Conservation (phyloP, 1,140 invertebrate species). For the Radopholus similis region DNA sequence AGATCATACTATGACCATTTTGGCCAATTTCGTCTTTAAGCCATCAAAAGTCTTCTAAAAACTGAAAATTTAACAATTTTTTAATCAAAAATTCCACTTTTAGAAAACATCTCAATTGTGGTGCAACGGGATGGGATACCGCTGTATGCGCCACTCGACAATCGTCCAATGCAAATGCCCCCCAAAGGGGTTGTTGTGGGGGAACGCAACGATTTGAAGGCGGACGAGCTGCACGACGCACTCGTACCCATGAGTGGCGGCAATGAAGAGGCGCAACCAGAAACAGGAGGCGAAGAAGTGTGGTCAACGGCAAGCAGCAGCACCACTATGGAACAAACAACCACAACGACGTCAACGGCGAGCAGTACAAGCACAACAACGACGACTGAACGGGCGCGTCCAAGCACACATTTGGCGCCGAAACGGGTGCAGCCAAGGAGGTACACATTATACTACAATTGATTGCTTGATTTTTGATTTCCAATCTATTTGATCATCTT, state of each 20-base stretch:
- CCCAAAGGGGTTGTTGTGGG: background rate
- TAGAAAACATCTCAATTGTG: too few species aligned
- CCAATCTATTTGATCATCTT: too few species aligned
- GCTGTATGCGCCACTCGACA: background rate
- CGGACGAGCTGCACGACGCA: background rate
- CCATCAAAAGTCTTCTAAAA: too few species aligned
- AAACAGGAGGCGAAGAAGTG: background rate
- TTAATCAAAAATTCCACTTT: too few species aligned
- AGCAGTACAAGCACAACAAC: background rate
- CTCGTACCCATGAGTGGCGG: background rate
- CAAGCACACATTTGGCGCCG: too few species aligned
- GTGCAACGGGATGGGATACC: background rate
- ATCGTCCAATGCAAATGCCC: background rate
- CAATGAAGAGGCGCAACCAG: background rate
- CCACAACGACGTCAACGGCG: background rate
- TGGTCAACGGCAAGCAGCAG: background rate
- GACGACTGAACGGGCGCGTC: too few species aligned
- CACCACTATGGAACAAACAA: background rate
- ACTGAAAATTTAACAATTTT: too few species aligned
- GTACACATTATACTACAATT: too few species aligned
- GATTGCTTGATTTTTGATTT: too few species aligned
- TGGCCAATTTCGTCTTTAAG: too few species aligned
- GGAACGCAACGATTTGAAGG: background rate
- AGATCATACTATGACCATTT: too few species aligned
- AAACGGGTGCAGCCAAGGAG: too few species aligned